These are phyloP conservation scores for Cataglyphis livida DNA, from an alignment of 2,888 invertebrate species.

Conservation along the genomic window DNA sequence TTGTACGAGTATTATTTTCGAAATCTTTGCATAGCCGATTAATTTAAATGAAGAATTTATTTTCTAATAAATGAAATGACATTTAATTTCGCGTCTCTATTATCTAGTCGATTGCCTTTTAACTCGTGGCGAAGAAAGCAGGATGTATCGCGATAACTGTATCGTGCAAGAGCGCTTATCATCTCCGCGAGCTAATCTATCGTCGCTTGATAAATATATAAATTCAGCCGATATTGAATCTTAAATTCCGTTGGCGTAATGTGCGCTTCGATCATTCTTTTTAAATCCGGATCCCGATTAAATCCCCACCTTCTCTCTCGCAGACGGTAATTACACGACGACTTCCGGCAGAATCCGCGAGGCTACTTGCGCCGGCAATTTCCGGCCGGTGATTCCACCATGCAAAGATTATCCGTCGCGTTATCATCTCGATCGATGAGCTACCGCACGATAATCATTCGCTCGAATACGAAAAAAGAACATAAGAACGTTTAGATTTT, in stretches of 20 bases:
- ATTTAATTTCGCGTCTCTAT: conserved; percentile 15
- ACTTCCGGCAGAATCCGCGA: conserved; percentile 63
- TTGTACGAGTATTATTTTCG: neutral
- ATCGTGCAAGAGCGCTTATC: conserved; percentile 32
- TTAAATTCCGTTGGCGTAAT: conserved; percentile 3
- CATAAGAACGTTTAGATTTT: neutral
- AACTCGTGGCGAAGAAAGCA: conserved; percentile 3
- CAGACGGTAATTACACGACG: conserved; percentile 64
- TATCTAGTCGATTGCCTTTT: neutral
- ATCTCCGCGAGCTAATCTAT: conserved; percentile 4
- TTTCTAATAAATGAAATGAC: conserved; percentile 4
- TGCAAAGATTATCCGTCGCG: conserved; percentile 64
- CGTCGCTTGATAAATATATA: conserved; percentile 29
- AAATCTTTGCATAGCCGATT: conserved; percentile 5
- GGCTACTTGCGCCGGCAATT: conserved; percentile 57
- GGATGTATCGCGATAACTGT: conserved; percentile 31
- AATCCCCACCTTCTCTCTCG: conserved; percentile 27
- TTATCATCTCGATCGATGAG: conserved; percentile 67
- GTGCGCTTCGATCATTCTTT: too few relatives aligned
- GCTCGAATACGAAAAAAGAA: neutral
- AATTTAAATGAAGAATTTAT: conserved; percentile 11
- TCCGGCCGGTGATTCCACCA: conserved; percentile 69
- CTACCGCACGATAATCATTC: conserved; percentile 53
- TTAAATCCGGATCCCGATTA: conserved; percentile 52
- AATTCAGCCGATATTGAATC: conserved; percentile 61